Evolutionary conservation across 2,797 vertebrate species (phyloP).

Genomic region (Pseudochirops cupreus): DNA sequence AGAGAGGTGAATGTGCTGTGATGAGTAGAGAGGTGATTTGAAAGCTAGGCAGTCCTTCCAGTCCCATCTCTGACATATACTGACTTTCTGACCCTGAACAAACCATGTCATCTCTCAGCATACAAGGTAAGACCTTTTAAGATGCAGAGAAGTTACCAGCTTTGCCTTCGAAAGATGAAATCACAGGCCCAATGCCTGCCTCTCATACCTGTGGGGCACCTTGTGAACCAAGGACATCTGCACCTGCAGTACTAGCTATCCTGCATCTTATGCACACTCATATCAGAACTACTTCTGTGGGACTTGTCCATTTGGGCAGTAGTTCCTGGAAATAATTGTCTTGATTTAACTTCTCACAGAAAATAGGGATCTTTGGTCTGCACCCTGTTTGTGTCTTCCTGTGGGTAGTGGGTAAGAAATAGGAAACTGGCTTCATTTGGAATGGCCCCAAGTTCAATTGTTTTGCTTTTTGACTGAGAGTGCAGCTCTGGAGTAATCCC

Average conservation of each 20-base stretch:
- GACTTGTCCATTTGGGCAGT: neutral
- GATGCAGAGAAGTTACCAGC: no score
- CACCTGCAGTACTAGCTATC: neutral
- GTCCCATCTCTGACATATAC: no score
- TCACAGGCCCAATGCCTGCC: neutral
- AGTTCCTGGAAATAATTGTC: neutral
- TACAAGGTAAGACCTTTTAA: neutral
- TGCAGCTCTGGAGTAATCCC: neutral
- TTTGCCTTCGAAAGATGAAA: neutral
- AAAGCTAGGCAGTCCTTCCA: no score
- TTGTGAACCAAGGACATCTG: neutral
- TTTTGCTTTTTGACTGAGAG: neutral
- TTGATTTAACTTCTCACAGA: neutral
- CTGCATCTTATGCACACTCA: neutral
- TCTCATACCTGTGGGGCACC: neutral
- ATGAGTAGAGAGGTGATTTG: no score
- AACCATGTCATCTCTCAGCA: neutral
- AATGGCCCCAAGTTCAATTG: neutral
- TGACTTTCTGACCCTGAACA: neutral
- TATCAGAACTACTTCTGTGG: neutral
- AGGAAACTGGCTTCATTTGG: neutral
- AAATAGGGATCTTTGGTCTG: neutral
- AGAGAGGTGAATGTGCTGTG: no score
- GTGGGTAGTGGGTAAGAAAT: neutral
- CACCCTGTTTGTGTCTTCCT: neutral